Evolutionary conservation across 2,888 invertebrate genomes (phyloP), one percentile per base, ranked within the genome.

Genomic region (Parascotia fuliginaria): DNA sequence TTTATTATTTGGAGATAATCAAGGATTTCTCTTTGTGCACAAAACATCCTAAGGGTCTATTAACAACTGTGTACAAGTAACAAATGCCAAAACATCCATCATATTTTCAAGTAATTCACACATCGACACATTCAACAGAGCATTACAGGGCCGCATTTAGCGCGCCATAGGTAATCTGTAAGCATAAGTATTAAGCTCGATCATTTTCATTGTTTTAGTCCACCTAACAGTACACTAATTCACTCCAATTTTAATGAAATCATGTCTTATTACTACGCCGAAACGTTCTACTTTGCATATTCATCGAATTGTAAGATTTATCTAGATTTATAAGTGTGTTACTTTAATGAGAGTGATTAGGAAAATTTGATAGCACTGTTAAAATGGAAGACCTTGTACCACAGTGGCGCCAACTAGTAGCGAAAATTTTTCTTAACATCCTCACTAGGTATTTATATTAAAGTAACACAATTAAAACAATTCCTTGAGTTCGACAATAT

Each of bases 181-280:
- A 12, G 36, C 57, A 50, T 51, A 39, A 49, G 52, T 47, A 58
- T 43, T 65, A 65, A 65, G 64, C 64, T 65, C 64, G 64, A 65
- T 65, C 47, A 63, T 59, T 63, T 62, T 63, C 62, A 59, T 65
- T 61, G 61, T 61, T 55, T 65, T 55, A 55, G 50, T 51, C 53
- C 60, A 45, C 45, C 38, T 42, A 65, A 57, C 48, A 56, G 48
- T 65, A 41, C 45, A 29, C 31, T 57, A 52, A 54, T 40, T 55
- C 65, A 47, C 28, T 58, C 48, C 42, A 45, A 42, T 31, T 44
- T 33, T 28, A 52, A 24, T 24, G 7, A 58, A 61, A 52, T 16
- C 36, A 45, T 39, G 40, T 39, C 32, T 42, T 43, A 46, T 51
- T 46, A 65, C 65, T 65, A 65, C 65, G 65, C 43, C 65, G 55